Conservation (phyloP, 2,888 invertebrate genomes). For the Blera fallax region DNA sequence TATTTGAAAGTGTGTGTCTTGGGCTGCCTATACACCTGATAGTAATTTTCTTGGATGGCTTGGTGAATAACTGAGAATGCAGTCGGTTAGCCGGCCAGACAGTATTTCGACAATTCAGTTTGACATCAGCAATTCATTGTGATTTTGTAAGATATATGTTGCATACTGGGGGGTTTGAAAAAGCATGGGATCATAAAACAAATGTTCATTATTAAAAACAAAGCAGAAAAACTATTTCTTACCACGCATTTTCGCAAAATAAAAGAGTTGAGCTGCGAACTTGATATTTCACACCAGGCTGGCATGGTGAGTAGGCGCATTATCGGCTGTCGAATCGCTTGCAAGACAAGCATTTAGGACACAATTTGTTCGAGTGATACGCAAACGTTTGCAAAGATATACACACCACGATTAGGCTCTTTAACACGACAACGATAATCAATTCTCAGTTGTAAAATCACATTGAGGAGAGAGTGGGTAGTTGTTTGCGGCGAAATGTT, state of each 20-base stretch:
- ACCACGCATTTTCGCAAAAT: slow-evolving; percentile 9
- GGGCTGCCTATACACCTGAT: slow-evolving; percentile 55
- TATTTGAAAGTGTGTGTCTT: slow-evolving; percentile 32
- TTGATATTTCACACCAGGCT: slow-evolving; percentile 28
- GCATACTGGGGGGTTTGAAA: not conserved
- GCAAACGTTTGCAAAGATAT: slow-evolving; percentile 51
- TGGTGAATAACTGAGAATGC: slow-evolving; percentile 40
- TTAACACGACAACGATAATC: slow-evolving; percentile 68
- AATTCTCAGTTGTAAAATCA: slow-evolving; percentile 39
- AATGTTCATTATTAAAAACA: slow-evolving; percentile 20
- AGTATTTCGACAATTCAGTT: slow-evolving; percentile 39
- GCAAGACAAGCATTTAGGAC: slow-evolving; percentile 69
- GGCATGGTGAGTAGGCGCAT: slow-evolving; percentile 50
- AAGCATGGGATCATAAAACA: slow-evolving; percentile 14
- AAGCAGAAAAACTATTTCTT: not conserved
- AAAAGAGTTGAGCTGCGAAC: slow-evolving; percentile 47
- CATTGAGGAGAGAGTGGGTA: slow-evolving; percentile 7
- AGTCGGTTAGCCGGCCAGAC: slow-evolving; percentile 37
- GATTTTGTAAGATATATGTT: slow-evolving; percentile 11
- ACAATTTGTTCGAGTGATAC: slow-evolving; percentile 67
- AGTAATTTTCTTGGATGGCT: slow-evolving; percentile 30
- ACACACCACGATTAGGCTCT: slow-evolving; percentile 59
- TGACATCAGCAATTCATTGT: slow-evolving; percentile 36
- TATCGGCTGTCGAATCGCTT: slow-evolving; percentile 60
- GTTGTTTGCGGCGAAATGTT: slow-evolving; percentile 2